Base-by-base conservation (phyloP, 1,140 invertebrate species). In the Atta cephalotes region DNA sequence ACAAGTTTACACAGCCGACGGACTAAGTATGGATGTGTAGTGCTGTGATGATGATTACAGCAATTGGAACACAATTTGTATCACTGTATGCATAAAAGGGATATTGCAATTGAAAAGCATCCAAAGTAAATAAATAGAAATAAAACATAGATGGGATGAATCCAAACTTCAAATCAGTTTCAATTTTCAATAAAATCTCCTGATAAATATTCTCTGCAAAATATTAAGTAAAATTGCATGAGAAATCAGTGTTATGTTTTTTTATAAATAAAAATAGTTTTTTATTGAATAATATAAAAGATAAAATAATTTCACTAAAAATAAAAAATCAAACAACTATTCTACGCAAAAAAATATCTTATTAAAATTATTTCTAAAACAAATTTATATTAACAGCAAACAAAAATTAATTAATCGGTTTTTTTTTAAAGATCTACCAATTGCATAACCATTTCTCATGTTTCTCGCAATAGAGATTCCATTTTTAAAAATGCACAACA, bases 181-280 rank as follows among this genome's bases (percentile, higher is more conserved):
- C 7, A 14, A 16, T 28, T 63, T 62, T 25, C 3, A 25, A 28
- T 62, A 28, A 62, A 14, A 62, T 62, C 12, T 62, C 0, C 58
- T 62, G 12, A 25, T 62, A 62, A 25, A 14, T 62, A 62, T 14
- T 25, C 10, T 45, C 9, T 45, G 39, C 39, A 45, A 45, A 45
- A 39, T 25, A 62, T 14, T 1, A 25, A 62, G n/a, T 9, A 62
- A 12, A n/a, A 63, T 45, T 49, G n/a, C 14, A 39, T 9, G 0
- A 68, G 4, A 51, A 35, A 60, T 74, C 71, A 71, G 39, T 72
- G 58, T 45, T 72, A 89, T 28, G 39, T 66, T 56, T 72, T 31
- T 35, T 39, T 79, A 18, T 58, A 60, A 45, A 66, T 14, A 74
- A 45, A 45, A 45, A 45, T 12, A 18, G 16, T 60, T 66, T 60